Percentiles rank a stretch among this genome's conserved stretches.
These are phyloP conservation scores for Epizoanthus fatuus DNA, from an alignment of 92 coral and sea anemone genomes.

Conservation along the genomic window DNA sequence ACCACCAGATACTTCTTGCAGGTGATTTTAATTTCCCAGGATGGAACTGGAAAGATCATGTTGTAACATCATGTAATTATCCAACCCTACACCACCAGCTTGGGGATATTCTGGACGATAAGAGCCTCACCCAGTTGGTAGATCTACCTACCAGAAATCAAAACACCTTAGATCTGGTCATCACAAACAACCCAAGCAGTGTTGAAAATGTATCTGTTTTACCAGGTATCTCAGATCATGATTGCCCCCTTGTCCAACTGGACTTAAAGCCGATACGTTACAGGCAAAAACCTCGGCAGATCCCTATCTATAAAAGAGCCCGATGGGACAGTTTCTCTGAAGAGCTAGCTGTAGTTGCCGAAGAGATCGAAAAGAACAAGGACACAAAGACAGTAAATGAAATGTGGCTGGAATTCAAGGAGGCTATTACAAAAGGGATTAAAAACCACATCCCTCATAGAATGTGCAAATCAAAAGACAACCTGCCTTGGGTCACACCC, in stretches of 20 bases:
- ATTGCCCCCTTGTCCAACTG: conserved; percentile 48
- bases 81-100: conserved; percentile 55
- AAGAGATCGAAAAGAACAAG: conserved; percentile 43
- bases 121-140: conserved; percentile 57
- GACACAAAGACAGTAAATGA: conserved; percentile 52
- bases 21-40: conserved; percentile 75
- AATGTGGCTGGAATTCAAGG: conserved; percentile 49
- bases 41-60: conserved; percentile 71
- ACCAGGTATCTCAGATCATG: conserved; percentile 67
- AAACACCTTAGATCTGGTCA: conserved; percentile 62
- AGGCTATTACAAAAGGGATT: conserved; percentile 28
- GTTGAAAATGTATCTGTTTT: conserved; percentile 24
- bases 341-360: conserved; percentile 33
- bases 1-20: conserved; percentile 55
- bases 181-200: conserved; percentile 57
- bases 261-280: conserved; percentile 61
- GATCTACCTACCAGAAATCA: conserved; percentile 63
- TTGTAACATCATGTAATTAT: conserved; percentile 41
- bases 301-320: conserved; percentile 61
- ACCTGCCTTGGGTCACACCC: conserved; percentile 56
- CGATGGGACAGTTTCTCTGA: conserved; percentile 51
- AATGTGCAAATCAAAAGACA: conserved; percentile 30
- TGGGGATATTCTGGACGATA: conserved; percentile 65
- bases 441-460: conserved; percentile 40
- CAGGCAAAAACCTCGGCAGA: conserved; percentile 51